phyloP scores from a whole-genome alignment of 2,113 vertebrate species.

The Erythrolamprus reginae region DNA sequence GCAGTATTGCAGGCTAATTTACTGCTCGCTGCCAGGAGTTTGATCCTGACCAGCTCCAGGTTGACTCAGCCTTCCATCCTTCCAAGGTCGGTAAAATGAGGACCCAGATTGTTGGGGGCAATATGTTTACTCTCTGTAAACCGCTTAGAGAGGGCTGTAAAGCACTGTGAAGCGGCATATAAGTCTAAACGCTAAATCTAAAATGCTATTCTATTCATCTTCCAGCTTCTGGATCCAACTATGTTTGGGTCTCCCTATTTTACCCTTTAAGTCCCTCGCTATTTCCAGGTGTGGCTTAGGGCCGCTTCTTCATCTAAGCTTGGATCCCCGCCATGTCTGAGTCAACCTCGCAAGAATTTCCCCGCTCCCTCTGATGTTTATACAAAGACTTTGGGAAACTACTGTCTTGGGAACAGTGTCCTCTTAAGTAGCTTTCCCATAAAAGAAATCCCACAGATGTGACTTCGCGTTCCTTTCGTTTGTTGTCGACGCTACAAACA shows the following conservation, averaged over 20 bases:
- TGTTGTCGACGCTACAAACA: conserved; percentile 14
- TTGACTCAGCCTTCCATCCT: no score
- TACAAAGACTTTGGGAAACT: conserved; percentile 18
- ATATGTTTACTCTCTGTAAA: no score
- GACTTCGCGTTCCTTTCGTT: conserved; percentile 16
- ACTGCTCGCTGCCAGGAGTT: no score
- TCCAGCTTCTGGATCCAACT: neutral
- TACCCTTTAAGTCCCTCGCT: neutral
- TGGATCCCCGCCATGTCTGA: neutral
- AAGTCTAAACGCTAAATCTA: no score
- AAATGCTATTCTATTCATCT: no score
- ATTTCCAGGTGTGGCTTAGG: neutral
- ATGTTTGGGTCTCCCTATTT: neutral
- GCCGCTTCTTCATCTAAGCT: neutral
- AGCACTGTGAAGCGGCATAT: no score
- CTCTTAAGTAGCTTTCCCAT: neutral
- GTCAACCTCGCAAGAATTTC: neutral
- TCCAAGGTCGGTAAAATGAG: no score
- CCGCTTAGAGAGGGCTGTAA: no score
- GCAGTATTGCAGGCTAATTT: no score
- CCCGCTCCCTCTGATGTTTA: neutral
- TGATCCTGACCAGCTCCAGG: no score
- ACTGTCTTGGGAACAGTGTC: conserved; percentile 1
- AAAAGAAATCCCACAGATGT: conserved; percentile 7
- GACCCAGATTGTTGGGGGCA: no score